Evolutionary conservation across 2,797 vertebrate genomes (phyloP).

Genomic region (Melopsittacus undulatus): DNA sequence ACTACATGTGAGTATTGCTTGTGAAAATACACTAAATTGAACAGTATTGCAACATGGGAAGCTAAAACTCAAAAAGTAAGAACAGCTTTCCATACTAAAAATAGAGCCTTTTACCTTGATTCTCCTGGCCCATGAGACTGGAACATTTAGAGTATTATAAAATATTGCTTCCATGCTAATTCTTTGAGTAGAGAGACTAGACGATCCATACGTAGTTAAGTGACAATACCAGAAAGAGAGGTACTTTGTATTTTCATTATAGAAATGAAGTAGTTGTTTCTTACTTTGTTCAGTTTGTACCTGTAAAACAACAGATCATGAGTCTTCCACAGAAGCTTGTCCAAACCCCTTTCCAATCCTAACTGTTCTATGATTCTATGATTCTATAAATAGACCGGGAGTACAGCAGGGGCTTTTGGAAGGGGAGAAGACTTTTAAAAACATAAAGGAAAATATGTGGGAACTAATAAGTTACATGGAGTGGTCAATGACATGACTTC

Average conservation of each 20-base stretch:
- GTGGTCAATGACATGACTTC: not conserved
- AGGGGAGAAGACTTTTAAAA: not conserved
- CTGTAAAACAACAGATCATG: not conserved
- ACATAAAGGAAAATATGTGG: not conserved
- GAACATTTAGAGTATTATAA: not conserved
- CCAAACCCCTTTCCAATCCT: no score
- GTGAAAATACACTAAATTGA: not conserved
- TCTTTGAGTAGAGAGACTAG: not conserved
- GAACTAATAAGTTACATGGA: not conserved
- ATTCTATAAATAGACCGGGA: not conserved
- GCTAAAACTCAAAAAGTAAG: not conserved
- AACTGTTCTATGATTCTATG: no score
- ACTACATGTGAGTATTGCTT: not conserved
- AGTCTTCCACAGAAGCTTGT: not conserved
- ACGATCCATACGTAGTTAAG: rapidly evolving
- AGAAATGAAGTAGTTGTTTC: not conserved
- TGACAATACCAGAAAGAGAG: not conserved
- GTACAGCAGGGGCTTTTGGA: not conserved
- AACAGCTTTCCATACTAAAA: not conserved
- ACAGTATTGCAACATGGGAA: not conserved
- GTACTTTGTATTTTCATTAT: not conserved
- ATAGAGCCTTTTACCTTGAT: not conserved
- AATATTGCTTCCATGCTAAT: not conserved
- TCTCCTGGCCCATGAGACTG: not conserved
- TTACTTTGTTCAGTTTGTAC: not conserved